Percentiles rank a stretch among this genome's conserved stretches.
phyloP scores from a whole-genome alignment of 2,113 vertebrate genomes.

The Pelecanus crispus region DNA sequence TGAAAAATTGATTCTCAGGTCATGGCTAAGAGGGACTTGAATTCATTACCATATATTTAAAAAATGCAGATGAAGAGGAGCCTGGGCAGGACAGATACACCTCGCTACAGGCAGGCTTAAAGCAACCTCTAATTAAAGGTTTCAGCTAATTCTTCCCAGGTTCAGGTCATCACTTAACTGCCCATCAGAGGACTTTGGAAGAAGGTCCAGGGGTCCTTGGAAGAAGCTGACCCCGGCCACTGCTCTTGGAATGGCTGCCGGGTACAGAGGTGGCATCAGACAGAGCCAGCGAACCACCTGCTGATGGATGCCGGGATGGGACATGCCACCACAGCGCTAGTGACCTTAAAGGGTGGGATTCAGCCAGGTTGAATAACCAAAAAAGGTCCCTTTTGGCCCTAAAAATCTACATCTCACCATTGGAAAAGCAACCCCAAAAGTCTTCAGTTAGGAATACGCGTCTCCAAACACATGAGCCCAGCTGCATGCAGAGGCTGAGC shows the following conservation, averaged over 20 bases:
- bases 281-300: neutral
- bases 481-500: neutral
- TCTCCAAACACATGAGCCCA: neutral
- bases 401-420: neutral
- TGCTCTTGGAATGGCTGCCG: neutral
- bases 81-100: neutral
- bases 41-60: neutral
- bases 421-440: neutral
- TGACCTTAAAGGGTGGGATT: neutral
- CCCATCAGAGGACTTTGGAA: neutral
- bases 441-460: accelerated
- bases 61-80: neutral
- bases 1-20: neutral
- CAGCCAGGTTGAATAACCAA: neutral
- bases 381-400: neutral
- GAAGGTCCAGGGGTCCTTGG: too few relatives aligned
- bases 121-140: neutral
- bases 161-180: neutral
- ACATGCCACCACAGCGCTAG: neutral
- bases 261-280: neutral
- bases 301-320: accelerated
- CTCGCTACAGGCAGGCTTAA: neutral
- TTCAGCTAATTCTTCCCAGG: neutral
- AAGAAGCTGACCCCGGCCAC: neutral
- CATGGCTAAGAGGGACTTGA: neutral